Evolutionary conservation across 2,797 vertebrate genomes (phyloP).

Genomic region (Toxotes lorentzi): DNA sequence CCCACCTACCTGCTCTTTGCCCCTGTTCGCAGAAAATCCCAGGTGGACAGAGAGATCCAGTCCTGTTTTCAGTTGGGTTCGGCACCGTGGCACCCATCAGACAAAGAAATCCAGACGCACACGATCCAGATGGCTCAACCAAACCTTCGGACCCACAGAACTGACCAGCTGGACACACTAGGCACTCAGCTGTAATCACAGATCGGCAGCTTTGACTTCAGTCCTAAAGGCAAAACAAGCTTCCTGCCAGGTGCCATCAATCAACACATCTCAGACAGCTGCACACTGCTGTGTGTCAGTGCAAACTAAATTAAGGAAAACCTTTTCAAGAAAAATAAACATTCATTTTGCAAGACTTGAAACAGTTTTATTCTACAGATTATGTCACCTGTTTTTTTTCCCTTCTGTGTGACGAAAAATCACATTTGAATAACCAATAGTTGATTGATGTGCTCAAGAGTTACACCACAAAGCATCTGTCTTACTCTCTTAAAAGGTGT

Average conservation of each 20-base stretch:
- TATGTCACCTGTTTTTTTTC: background rate
- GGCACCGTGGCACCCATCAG: slow-evolving; percentile 80
- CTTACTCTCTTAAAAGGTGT: background rate
- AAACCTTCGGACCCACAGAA: slow-evolving; percentile 87
- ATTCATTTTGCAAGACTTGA: background rate
- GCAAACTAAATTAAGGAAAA: background rate
- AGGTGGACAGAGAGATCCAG: slow-evolving; percentile 83
- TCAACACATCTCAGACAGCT: background rate
- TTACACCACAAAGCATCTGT: background rate
- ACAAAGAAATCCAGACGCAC: slow-evolving; percentile 85
- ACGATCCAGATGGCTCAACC: slow-evolving; percentile 82
- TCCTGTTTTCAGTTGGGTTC: slow-evolving; percentile 85
- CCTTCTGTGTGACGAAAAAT: background rate
- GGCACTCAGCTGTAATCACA: slow-evolving; percentile 84
- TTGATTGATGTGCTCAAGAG: background rate
- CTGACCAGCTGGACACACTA: slow-evolving; percentile 81
- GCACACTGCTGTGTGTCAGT: background rate
- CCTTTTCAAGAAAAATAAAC: background rate
- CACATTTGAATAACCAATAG: background rate
- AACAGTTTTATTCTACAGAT: background rate
- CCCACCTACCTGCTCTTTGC: slow-evolving; percentile 75
- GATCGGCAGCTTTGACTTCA: slow-evolving; percentile 39
- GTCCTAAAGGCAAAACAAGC: slow-evolving; percentile 45
- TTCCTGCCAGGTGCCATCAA: slow-evolving; percentile 33
- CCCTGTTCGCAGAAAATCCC: slow-evolving; percentile 84